Base-by-base conservation (phyloP, 2,888 invertebrate species). In the Tenodera sinensis region DNA sequence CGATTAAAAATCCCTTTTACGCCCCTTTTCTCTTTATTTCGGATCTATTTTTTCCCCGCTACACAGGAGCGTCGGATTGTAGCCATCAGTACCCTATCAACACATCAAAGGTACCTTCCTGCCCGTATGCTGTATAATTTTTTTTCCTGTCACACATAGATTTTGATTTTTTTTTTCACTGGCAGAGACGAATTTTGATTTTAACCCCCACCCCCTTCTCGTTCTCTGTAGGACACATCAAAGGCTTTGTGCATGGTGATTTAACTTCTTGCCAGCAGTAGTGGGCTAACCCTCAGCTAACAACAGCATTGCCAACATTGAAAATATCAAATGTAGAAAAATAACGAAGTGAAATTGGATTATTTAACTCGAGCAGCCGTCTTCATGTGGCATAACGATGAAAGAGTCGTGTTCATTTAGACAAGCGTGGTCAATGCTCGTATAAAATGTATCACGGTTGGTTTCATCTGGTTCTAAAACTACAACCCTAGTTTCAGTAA, bases 111-210 rank as follows among this genome's bases (percentile, higher is more conserved):
- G 81, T 71, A 71, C n/a, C 82, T 12, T 86, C 28, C 71, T 81
- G 86, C n/a, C 28, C 71, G 81, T 47, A 20, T 87, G 87, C 82
- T 87, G 87, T 87, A 83, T 82, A 71, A 47, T 34, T 87, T 87
- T 87, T 71, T 30, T 54, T 83, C 87, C 82, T 87, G 87, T 87
- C 82, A 83, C 87, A 87, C 83, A 88, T 88, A 88, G 83, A 88
- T 88, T 88, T 88, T 88, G 84, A 85, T 88, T 85, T 85, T 84
- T 84, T n/a, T 82, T 30, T 28, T 83, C 30, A 28, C 84, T 84
- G 84, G 71, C 88, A 88, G 84, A 83, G 88, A 88, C 81, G 84
- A 85, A 85, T 88, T 88, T 88, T 88, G 88, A 88, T 88, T 88
- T 88, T 88, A 83, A 84, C 83, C 83, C 83, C 83, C 85, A 27